phyloP scores from a whole-genome alignment of 2,113 vertebrate species.

The Tragulus kanchil region DNA sequence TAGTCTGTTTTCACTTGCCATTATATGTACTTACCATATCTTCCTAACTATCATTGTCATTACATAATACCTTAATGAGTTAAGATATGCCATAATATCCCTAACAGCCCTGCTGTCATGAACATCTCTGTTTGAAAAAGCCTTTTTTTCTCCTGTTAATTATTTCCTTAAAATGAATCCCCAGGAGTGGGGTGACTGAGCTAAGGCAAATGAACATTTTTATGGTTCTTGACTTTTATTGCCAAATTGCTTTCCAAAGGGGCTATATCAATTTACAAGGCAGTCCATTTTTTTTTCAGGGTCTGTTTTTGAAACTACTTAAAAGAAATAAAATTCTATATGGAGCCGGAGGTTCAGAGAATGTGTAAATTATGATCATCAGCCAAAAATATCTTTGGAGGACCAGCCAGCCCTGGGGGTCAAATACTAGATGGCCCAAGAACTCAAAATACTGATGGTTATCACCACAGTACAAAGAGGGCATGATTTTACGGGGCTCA shows the following conservation, averaged over 20 bases:
- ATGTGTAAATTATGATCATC: not conserved
- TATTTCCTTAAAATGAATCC: conserved; percentile 37
- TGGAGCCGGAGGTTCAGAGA: conserved; percentile 39
- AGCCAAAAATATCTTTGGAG: not conserved
- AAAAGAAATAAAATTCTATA: conserved; percentile 48
- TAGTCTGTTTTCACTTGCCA: not conserved
- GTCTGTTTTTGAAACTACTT: conserved; percentile 50
- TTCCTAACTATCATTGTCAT: not conserved
- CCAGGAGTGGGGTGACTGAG: not conserved
- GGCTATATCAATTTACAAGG: conserved; percentile 11
- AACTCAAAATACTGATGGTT: not conserved
- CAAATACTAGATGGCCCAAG: not conserved
- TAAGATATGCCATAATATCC: not conserved
- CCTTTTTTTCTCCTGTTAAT: not conserved
- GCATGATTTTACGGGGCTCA: not conserved
- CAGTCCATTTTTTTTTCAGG: not conserved
- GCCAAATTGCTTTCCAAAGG: conserved; percentile 58
- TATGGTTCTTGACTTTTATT: conserved; percentile 54
- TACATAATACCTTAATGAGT: not conserved
- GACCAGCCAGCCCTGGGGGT: not conserved
- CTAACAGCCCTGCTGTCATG: not conserved
- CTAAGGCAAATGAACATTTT: conserved; percentile 19
- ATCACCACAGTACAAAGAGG: not conserved
- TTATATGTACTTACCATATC: not conserved
- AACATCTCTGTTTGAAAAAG: not conserved